Base-by-base conservation (phyloP, 2,113 vertebrate species). In the Spermophilus dauricus region DNA sequence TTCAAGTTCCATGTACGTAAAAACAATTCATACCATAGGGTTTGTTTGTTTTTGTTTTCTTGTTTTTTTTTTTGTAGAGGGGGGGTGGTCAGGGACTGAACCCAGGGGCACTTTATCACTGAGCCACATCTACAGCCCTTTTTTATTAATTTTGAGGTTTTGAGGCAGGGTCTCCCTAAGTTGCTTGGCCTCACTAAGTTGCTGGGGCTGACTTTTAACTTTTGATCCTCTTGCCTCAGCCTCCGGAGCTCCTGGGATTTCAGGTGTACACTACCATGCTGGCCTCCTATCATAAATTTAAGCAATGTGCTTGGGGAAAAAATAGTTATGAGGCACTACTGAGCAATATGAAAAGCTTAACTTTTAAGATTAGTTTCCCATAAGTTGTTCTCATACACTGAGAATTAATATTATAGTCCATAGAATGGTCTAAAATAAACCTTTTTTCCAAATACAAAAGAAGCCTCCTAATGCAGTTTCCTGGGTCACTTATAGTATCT, bases 291-390 rank as follows among this genome's bases (percentile, higher is more conserved):
- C 72, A 84, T 72, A 91, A 86, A 94, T 70, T 70, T 86, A 94
- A 80, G 45, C 32, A 86, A 69, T 18, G 11, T 65, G 16, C 34
- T 89, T 96, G 72, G 20, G 20, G 95, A 65, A 86, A n/a, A 56
- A 12, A 45, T 16, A 77, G 16, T 91, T 63, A 72, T 69, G 39
- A 85, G 53, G 65, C 78, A 83, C 30, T 48, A 69, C 76, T 89
- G 83, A 86, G 22, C 9, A 45, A 86, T 8, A 72, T 12, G 26
- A 89, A 91, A 77, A 91, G 34, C 2, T 32, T 75, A 80, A 85
- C 4, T 70, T 95, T 86, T 45, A 95, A 65, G 16, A 92, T 61
- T 70, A 86, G 93, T 26, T 80, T 97, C 77, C 81, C 87, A 18
- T 94, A 97, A 86, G 4, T 65, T 96, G 13, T 96, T 86, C 73